Base-by-base conservation (phyloP, 2,888 invertebrate species). In the Chironomus riparius region DNA sequence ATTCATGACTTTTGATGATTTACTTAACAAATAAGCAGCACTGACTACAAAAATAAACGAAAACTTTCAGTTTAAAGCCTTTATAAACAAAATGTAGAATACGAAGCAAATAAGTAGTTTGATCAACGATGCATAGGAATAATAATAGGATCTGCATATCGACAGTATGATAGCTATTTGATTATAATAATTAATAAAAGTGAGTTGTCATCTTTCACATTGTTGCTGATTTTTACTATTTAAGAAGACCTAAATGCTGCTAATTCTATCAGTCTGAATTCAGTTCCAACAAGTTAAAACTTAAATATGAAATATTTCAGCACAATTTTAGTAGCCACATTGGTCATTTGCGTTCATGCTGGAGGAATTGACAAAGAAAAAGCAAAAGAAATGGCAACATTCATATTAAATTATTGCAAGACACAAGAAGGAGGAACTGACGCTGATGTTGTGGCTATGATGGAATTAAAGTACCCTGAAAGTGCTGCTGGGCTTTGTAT, bases 401-500 rank as follows among this genome's bases (percentile, higher is more conserved):
- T 48, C 38, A 7, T 76, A 4, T 62, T 68, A 50, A 24, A 56
- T 22, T 22, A 48, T 2, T 76, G 72, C 21, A 69, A 68, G 28
- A 28, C 72, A 50, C 65, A 72, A 24, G 72, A 68, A 68, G 12
- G 47, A 22, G 76, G 68, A 13, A 61, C 24, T 62, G 47, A 24
- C 50, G 56, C n/a, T 21, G 56, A 72, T 22, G 50, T 61, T 15
- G 7, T 15, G 12, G 4, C 3, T 7, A 22, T 72, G n/a, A 28
- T 72, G 15, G 10, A 24, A 1, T 22, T 38, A 0, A 28, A 68
- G 6, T 38, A 21, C 15, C 86, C 87, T 0, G 81, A 83, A 0
- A 83, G 80, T 2, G 80, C 80, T 18, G 82, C 80, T 38, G 84
- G 83, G 0, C 85, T 84, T 79, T 87, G 87, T 78, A 81, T 86